These are phyloP conservation scores for Muraenolepis orangiensis DNA, from an alignment of 2,797 vertebrate genomes.

Conservation along the genomic window DNA sequence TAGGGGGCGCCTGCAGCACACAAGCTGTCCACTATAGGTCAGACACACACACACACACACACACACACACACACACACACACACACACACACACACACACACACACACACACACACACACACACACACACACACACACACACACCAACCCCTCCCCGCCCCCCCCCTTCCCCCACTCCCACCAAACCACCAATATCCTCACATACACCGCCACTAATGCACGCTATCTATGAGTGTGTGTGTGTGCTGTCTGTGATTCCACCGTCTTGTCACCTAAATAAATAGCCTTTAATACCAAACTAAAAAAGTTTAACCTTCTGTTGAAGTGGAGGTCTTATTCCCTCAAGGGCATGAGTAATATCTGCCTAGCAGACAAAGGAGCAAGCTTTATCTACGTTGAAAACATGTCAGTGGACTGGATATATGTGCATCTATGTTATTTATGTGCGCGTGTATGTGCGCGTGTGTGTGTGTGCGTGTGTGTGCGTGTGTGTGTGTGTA, in stretches of 20 bases:
- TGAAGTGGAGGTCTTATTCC: no score
- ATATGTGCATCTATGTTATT: slow-evolving; percentile 26
- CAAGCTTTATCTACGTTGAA: neutral
- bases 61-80: slow-evolving; percentile 9
- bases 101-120: slow-evolving; percentile 20
- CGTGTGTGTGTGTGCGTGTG: slow-evolving; percentile 6
- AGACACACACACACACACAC: slow-evolving; percentile 20
- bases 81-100: slow-evolving; percentile 36
- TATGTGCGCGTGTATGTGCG: slow-evolving; percentile 11
- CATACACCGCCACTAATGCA: no score
- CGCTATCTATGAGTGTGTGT: no score
- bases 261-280: neutral
- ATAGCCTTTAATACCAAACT: neutral
- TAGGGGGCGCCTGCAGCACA: slow-evolving; percentile 79
- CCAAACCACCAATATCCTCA: neutral
- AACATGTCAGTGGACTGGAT: neutral
- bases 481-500: slow-evolving; percentile 37
- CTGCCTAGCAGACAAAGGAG: neutral
- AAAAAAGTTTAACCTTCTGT: neutral
- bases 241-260: no score
- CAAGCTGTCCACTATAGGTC: slow-evolving; percentile 9
- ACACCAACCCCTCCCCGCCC: neutral
- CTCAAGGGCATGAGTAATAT: neutral
- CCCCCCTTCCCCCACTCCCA: neutral
- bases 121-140: slow-evolving; percentile 7